Base-by-base conservation (phyloP, 2,113 vertebrate species). In the Rhinolophus sinicus region DNA sequence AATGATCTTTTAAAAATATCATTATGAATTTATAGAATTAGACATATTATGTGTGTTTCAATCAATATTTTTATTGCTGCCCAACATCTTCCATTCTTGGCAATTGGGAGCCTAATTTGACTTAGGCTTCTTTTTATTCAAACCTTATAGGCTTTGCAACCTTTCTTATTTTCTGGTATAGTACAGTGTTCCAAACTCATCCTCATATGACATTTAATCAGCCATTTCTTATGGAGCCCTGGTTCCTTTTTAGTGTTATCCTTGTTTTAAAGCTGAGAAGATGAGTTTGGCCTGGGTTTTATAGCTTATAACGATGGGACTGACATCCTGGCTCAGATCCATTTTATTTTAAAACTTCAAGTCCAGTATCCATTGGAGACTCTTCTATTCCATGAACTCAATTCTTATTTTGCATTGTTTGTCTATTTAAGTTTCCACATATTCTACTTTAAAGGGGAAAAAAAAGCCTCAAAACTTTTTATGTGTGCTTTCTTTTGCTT, bases 361-460 rank as follows among this genome's bases (percentile, higher is more conserved):
- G 18, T 85, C 24, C 33, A 73, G 47, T 65, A 50, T 47, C 4
- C 24, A 19, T 56, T 85, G 28, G 35, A 84, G 50, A 90, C 26
- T 81, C 9, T 88, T 64, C n/a, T 76, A 13, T 22, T 14, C 16
- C 0, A 4, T 24, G 56, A 69, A 50, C 47, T 50, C 47, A 92
- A 33, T 72, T 94, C 19, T 94, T 94, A 38, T 78, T 88, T 96
- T 62, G 33, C 8, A 70, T 83, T 87, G 35, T 33, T 85, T 94
- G 64, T 54, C 26, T 62, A 54, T 70, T 77, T 33, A 70, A 47
- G 21, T 40, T 60, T 73, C 24, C 11, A 72, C 1, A 84, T 89
- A 72, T 58, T 65, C 56, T 92, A 2, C 64, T 89, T 95, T 73
- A 93, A 80, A 24, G 38, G 30, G 33, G 47, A 50, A 67, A 81